A percentile compares a stretch with the other conserved stretches of the same genome.
Evolutionary conservation across 2,797 vertebrate species (phyloP).

Genomic region (Trachops cirrhosus): DNA sequence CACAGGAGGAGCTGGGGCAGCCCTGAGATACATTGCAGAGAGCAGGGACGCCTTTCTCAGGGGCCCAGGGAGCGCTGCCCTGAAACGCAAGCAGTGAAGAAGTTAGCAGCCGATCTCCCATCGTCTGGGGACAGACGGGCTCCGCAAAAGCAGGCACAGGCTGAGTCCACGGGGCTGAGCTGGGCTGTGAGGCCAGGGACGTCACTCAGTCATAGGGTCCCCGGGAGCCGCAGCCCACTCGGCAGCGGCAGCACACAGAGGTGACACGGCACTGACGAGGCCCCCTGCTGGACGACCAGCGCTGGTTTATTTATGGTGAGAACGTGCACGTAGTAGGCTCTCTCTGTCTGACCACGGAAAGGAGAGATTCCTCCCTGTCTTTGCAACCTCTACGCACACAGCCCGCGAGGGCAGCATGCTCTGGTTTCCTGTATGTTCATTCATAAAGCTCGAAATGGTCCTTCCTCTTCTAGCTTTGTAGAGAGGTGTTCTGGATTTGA

Average conservation of each 20-base stretch:
- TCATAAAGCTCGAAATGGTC: not conserved
- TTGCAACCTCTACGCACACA: not conserved
- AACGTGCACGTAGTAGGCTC: not conserved
- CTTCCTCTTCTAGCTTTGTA: not conserved
- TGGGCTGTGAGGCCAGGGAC: not conserved
- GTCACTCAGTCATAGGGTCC: not conserved
- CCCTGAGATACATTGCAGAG: accelerated
- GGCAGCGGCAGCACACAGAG: too few relatives aligned
- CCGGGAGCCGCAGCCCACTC: too few relatives aligned
- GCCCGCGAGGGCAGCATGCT: not conserved
- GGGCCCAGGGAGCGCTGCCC: not conserved
- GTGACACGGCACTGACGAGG: not conserved
- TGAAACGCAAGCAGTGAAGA: not conserved
- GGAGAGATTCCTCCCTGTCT: not conserved
- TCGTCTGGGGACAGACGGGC: not conserved
- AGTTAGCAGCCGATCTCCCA: not conserved
- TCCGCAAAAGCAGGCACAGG: too few relatives aligned
- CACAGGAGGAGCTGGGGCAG: not conserved
- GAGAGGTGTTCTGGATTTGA: not conserved
- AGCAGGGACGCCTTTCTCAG: not conserved
- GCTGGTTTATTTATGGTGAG: not conserved
- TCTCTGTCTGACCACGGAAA: not conserved
- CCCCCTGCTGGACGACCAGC: not conserved
- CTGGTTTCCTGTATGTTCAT: not conserved
- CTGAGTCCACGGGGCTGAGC: not conserved